Percentiles rank a stretch among this genome's conserved stretches.
phyloP scores from a whole-genome alignment of 1,140 invertebrate genomes.

The Trachymyrmex cornetzi region DNA sequence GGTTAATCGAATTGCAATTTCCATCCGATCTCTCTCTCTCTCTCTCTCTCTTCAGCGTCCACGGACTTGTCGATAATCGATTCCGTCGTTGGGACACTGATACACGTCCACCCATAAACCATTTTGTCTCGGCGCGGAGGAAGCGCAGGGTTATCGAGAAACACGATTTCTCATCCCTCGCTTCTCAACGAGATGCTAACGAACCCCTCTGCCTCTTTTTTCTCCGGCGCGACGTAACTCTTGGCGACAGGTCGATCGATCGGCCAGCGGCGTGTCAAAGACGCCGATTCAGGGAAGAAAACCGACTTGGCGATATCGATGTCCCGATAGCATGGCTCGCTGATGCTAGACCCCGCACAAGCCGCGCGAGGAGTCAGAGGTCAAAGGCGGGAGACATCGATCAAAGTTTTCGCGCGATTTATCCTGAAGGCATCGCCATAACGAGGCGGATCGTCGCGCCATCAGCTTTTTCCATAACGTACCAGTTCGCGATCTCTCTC shows the following conservation, averaged over 20 bases:
- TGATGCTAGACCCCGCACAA: constrained; percentile 51
- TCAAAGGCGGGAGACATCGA: constrained; percentile 70
- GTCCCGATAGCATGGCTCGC: constrained; percentile 69
- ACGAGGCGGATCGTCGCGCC: constrained; percentile 53
- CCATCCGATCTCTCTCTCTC: constrained; percentile 32
- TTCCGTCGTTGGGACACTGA: constrained; percentile 58
- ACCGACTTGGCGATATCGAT: constrained; percentile 66
- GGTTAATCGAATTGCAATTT: constrained; percentile 60
- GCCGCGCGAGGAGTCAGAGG: constrained; percentile 48
- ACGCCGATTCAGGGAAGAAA: constrained; percentile 61
- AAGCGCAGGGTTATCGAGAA: constrained; percentile 55
- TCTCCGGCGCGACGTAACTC: constrained; percentile 18
- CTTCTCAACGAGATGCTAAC: constrained; percentile 66
- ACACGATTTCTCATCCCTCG: constrained; percentile 63
- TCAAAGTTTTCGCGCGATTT: constrained; percentile 77
- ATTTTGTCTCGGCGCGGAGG: constrained; percentile 49
- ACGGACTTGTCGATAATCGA: constrained; percentile 58
- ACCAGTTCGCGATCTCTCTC: background rate
- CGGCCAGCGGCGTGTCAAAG: constrained; percentile 53
- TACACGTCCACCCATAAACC: constrained; percentile 64
- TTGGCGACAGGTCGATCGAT: constrained; percentile 61
- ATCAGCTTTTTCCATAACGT: constrained; percentile 61
- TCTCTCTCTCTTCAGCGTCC: constrained; percentile 29
- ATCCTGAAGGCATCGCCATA: constrained; percentile 56
- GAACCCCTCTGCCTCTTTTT: constrained; percentile 51